Percentiles rank a stretch among this genome's conserved stretches.
These are phyloP conservation scores for Nesidiocoris tenuis DNA, from an alignment of 2,888 invertebrate species.

Conservation along the genomic window DNA sequence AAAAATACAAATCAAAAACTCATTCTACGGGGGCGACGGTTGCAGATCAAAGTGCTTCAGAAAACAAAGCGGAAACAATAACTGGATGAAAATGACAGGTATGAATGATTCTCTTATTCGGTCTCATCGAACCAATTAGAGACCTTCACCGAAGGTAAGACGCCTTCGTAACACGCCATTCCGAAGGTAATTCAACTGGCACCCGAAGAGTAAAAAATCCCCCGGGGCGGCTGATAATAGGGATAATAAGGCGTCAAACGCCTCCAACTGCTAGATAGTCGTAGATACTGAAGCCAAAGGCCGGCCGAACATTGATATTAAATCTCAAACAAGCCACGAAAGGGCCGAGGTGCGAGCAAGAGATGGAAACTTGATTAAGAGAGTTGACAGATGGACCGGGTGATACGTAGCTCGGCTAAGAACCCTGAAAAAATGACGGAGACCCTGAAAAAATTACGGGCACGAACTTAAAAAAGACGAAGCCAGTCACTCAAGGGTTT, in stretches of 20 bases:
- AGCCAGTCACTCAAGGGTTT: background rate
- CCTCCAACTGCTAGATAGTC: background rate
- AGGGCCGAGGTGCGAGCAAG: background rate
- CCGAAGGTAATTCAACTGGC: background rate
- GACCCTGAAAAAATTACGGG: background rate
- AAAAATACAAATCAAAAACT: too few species aligned
- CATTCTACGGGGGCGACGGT: too few species aligned
- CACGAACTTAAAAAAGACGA: background rate
- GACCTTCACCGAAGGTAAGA: background rate
- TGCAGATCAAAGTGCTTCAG: too few species aligned
- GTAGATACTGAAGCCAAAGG: background rate
- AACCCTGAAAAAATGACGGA: background rate
- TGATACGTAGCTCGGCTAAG: background rate
- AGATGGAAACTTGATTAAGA: slow-evolving; percentile 9
- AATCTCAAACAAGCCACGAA: slow-evolving; percentile 30
- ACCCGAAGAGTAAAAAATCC: background rate
- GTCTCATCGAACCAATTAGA: background rate
- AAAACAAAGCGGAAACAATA: too few species aligned
- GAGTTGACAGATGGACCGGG: background rate
- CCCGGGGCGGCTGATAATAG: background rate
- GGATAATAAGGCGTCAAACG: background rate
- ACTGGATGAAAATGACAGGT: background rate
- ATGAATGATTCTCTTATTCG: background rate
- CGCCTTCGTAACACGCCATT: background rate
- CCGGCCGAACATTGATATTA: slow-evolving; percentile 11